A percentile compares a stretch with the other conserved stretches of the same genome.
Conservation (phyloP, 1,140 invertebrate species). For the Hycleus phaleratus region DNA sequence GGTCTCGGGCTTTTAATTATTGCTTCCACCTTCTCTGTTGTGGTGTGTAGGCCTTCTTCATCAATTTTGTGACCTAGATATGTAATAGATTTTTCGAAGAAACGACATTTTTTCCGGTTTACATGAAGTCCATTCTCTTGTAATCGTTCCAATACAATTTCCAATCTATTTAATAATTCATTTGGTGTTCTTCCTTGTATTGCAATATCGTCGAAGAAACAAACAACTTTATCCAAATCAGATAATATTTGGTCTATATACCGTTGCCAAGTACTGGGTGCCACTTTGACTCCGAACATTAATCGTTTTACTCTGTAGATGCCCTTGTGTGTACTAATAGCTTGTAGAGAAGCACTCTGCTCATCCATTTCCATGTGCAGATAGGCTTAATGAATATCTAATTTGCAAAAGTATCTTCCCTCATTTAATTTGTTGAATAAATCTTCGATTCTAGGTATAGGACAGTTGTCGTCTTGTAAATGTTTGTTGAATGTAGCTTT, state of each 20-base stretch:
- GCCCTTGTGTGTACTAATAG: slow-evolving; percentile 33
- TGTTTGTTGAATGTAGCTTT: slow-evolving; percentile 1
- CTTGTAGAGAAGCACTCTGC: slow-evolving; percentile 28
- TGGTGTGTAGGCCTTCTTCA: slow-evolving; percentile 1
- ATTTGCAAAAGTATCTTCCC: slow-evolving; percentile 24
- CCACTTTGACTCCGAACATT: slow-evolving; percentile 31
- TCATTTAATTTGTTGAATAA: slow-evolving; percentile 15
- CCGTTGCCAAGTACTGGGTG: slow-evolving; percentile 29
- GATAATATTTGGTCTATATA: slow-evolving; percentile 28
- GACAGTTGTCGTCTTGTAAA: slow-evolving; percentile 6
- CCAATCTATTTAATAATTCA: neutral
- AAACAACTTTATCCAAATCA: slow-evolving; percentile 1
- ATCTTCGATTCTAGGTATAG: slow-evolving; percentile 7
- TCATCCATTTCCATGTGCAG: slow-evolving; percentile 29
- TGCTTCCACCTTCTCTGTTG: slow-evolving; percentile 22
- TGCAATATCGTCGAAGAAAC: slow-evolving; percentile 14
- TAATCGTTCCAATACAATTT: neutral
- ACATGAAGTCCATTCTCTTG: slow-evolving; percentile 1
- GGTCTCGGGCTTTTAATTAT: slow-evolving; percentile 29
- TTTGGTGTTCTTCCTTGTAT: slow-evolving; percentile 2
- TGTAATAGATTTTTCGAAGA: slow-evolving; percentile 12
- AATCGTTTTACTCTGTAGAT: slow-evolving; percentile 28
- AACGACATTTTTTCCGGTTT: slow-evolving; percentile 17
- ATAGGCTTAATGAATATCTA: slow-evolving; percentile 32
- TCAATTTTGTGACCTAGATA: slow-evolving; percentile 28